Base-by-base conservation (phyloP, 1,140 invertebrate species). In the Zaprionus capensis region DNA sequence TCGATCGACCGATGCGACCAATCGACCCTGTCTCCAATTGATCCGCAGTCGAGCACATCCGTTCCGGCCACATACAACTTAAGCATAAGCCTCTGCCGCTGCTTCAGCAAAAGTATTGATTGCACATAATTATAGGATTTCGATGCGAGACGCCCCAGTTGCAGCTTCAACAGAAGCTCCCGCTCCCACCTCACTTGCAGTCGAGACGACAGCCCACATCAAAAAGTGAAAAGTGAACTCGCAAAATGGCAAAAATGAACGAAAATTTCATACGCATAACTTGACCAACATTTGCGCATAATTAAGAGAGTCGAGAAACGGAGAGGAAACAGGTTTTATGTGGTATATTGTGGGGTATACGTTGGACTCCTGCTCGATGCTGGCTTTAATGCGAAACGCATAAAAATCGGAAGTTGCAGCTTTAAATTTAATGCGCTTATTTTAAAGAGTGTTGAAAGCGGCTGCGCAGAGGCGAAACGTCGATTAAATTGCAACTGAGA, bases 91-190 rank as follows among this genome's bases (percentile, higher is more conserved):
- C 3, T 7, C n/a, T 46, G 41, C 41, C 7, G n/a, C n/a, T 14
- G 36, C 36, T 15, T 14, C 12, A 57, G 56, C 56, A 85, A 90
- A 90, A 80, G 85, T 90, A 88, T 88, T 90, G 85, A 88, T 88
- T 88, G 82, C 85, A 88, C 78, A 88, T 88, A 88, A 88, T 88
- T 88, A 88, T 88, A 79, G 81, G 85, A 88, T 90, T 76, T 81
- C 64, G 64, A 70, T 79, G 55, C 66, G 66, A 57, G 65, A 57
- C 66, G 66, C 38, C 36, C 51, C 71, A 46, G 57, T 59, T 67
- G 5, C 64, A 36, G 46, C 31, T 56, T 46, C 41, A 22, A 26
- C 24, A 26, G 24, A 26, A 41, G 38, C 46, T 5, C 46, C 46
- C 20, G 20, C 46, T 51, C 17, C 46, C 41, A 17, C 41, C 15